Evolutionary conservation across 1,140 invertebrate genomes (phyloP).

Genomic region (Uloborus diversus): DNA sequence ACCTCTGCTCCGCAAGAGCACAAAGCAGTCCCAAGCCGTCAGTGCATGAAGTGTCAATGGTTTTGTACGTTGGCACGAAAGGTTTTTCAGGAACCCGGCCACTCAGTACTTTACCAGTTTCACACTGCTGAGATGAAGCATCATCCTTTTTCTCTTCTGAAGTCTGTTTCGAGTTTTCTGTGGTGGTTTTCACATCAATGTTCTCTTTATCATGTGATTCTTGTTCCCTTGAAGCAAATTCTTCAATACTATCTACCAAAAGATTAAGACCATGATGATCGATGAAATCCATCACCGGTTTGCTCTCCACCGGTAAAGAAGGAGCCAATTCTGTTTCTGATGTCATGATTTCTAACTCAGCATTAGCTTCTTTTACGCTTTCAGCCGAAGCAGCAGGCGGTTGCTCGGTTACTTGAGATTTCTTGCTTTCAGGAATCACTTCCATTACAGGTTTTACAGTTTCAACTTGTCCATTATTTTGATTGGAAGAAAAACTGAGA

Average conservation of each 20-base stretch:
- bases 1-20: conserved; percentile 83
- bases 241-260: conserved; percentile 81
- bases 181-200: no score
- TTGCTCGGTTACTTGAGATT: background rate
- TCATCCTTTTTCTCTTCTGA: background rate
- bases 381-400: background rate
- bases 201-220: conserved; percentile 56
- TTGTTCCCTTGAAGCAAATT: conserved; percentile 62
- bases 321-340: conserved; percentile 47
- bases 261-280: conserved; percentile 75
- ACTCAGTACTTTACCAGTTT: background rate
- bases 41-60: conserved; percentile 36
- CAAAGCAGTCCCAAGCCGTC: conserved; percentile 80
- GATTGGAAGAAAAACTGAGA: background rate
- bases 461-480: background rate
- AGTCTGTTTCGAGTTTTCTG: conserved; percentile 12
- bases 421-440: no score
- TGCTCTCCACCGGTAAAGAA: conserved; percentile 53
- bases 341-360: conserved; percentile 40
- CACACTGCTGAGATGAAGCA: background rate
- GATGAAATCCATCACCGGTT: conserved; percentile 59
- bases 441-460: background rate
- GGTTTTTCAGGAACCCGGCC: background rate
- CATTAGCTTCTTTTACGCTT: conserved; percentile 34
- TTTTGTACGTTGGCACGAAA: conserved; percentile 24